Conservation (phyloP, 2,888 invertebrate species). For the Ophraella communa region DNA sequence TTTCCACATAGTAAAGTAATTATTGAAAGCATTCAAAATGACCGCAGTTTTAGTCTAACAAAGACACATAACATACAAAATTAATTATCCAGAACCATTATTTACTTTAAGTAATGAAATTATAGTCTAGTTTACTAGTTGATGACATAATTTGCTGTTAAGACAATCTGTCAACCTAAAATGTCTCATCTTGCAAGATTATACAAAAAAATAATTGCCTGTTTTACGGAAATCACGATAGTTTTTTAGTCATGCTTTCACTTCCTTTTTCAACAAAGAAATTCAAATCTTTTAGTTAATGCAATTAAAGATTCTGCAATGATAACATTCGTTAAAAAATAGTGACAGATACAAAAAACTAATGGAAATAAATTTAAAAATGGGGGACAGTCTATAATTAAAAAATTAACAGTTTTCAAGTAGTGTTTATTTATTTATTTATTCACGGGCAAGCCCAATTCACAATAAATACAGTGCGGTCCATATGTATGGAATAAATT, state of each 20-base stretch:
- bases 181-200: slow-evolving; percentile 18
- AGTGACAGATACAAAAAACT: background rate
- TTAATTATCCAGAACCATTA: background rate
- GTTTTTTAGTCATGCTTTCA: slow-evolving; percentile 17
- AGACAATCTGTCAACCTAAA: slow-evolving; percentile 18
- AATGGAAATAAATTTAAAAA: background rate
- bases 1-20: too few species aligned
- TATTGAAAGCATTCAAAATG: too few species aligned
- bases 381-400: too few species aligned
- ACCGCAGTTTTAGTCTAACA: too few species aligned
- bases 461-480: too few species aligned
- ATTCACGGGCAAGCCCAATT: too few species aligned
- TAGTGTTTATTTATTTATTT: too few species aligned
- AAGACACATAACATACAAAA: background rate
- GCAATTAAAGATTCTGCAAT: slow-evolving; percentile 1
- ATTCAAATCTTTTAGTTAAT: slow-evolving; percentile 16
- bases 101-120: slow-evolving; percentile 5
- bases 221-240: slow-evolving; percentile 17
- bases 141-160: slow-evolving; percentile 19
- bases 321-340: background rate
- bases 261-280: slow-evolving; percentile 17
- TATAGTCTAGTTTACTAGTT: background rate
- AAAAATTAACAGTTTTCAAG: too few species aligned
- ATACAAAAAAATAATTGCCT: slow-evolving; percentile 15
- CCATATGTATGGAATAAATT: too few species aligned